Percentiles rank a stretch among this genome's conserved stretches.
These are phyloP conservation scores for Oreochromis mossambicus DNA, from an alignment of 2,797 vertebrate species.

Conservation along the genomic window DNA sequence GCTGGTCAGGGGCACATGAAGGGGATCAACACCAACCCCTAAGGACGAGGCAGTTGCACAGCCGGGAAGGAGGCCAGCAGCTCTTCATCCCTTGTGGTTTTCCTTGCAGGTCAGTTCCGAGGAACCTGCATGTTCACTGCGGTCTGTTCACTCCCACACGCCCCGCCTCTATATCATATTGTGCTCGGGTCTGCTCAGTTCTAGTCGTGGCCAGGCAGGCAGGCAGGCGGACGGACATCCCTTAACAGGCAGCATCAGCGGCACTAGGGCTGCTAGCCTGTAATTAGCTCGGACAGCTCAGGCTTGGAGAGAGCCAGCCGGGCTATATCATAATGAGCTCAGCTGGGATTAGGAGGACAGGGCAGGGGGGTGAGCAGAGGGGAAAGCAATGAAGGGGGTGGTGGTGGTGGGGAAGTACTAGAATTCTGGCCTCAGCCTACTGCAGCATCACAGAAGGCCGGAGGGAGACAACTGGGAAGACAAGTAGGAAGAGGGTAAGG, in stretches of 20 bases:
- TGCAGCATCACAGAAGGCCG: conserved; percentile 63
- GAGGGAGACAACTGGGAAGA: conserved; percentile 66
- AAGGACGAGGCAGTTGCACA: conserved; percentile 82
- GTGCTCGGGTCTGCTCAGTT: conserved; percentile 48
- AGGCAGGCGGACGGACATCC: conserved; percentile 81
- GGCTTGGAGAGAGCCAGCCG: conserved; percentile 95
- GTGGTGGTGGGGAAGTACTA: conserved; percentile 62
- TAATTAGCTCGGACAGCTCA: conserved; percentile 99
- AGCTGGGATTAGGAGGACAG: conserved; percentile 99
- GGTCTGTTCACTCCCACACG: conserved; percentile 39
- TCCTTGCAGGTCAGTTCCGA: conserved; percentile 89
- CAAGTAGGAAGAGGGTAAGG: conserved; percentile 54
- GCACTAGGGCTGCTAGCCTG: conserved; percentile 87
- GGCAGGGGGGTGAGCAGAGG: conserved; percentile 92
- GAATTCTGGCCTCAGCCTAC: conserved; percentile 72
- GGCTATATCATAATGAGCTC: conserved; percentile 99
- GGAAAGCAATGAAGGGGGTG: conserved; percentile 37
- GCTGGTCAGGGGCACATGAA: conserved; percentile 82
- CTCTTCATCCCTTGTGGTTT: conserved; percentile 80
- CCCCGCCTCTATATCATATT: conserved; percentile 24
- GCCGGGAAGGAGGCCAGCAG: conserved; percentile 82
- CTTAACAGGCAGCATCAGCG: conserved; percentile 88
- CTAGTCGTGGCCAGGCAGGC: conserved; percentile 45
- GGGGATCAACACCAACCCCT: conserved; percentile 90
- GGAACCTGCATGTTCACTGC: conserved; percentile 77